Evolutionary conservation across 2,113 vertebrate species (phyloP).

Genomic region (Argyrosomus japonicus): DNA sequence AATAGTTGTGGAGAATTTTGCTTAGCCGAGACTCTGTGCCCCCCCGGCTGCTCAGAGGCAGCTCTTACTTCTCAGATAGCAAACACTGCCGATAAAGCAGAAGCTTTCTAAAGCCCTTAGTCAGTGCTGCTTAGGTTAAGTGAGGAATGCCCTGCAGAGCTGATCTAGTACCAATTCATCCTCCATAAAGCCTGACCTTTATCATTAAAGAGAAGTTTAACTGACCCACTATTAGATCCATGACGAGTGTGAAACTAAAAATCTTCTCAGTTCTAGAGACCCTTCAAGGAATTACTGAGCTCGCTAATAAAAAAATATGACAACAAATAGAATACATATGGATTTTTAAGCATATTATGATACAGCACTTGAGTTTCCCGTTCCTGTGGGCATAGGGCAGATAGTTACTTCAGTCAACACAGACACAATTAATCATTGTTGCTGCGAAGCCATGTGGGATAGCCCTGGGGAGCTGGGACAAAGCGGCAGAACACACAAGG

Average conservation of each 20-base stretch:
- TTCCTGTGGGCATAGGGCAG: constrained; percentile 35
- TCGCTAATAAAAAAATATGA: constrained; percentile 19
- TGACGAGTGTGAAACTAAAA: constrained; percentile 32
- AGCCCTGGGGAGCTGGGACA: constrained; percentile 46
- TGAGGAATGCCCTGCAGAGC: constrained; percentile 53
- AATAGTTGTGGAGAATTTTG: constrained; percentile 45
- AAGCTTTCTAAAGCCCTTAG: constrained; percentile 48
- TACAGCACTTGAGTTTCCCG: constrained; percentile 12
- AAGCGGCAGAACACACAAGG: constrained; percentile 50
- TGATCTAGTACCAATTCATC: constrained; percentile 57
- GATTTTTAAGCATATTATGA: constrained; percentile 28
- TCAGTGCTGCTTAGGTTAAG: constrained; percentile 48
- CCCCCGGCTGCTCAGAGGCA: constrained; percentile 33
- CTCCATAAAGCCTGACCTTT: constrained; percentile 63
- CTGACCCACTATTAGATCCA: constrained; percentile 38
- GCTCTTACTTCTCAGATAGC: constrained; percentile 46
- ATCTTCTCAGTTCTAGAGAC: constrained; percentile 30
- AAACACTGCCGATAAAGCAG: constrained; percentile 41
- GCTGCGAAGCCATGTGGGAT: constrained; percentile 42
- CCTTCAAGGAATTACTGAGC: constrained; percentile 21
- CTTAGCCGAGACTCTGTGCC: constrained; percentile 34
- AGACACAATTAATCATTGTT: constrained; percentile 68
- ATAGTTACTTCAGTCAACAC: constrained; percentile 57
- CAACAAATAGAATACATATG: constrained; percentile 18
- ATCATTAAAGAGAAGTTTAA: constrained; percentile 57